These are phyloP conservation scores for Nettapus auritus DNA, from an alignment of 2,113 vertebrate species.

Conservation along the genomic window DNA sequence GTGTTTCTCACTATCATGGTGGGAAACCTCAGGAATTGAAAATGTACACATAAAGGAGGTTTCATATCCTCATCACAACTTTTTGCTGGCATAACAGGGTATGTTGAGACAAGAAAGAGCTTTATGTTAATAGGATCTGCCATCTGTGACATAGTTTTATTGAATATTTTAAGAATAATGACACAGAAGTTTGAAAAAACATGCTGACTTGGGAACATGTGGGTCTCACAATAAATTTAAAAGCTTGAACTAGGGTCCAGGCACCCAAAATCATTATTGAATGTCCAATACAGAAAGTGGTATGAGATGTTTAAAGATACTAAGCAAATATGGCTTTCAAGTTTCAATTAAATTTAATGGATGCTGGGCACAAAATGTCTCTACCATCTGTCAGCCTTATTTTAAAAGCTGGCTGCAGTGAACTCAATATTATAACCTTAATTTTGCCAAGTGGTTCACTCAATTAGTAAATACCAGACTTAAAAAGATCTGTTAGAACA, in stretches of 20 bases:
- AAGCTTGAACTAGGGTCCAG: background rate
- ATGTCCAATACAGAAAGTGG: background rate
- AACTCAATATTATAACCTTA: background rate
- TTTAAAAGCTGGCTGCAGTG: constrained; percentile 13
- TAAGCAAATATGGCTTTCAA: background rate
- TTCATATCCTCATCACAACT: background rate
- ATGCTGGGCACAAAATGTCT: constrained; percentile 18
- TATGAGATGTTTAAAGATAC: background rate
- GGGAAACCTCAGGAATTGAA: constrained; percentile 4
- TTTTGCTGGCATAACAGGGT: background rate
- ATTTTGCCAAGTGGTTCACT: background rate
- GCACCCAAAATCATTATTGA: background rate
- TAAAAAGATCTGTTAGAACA: background rate
- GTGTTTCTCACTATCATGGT: background rate
- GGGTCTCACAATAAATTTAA: background rate
- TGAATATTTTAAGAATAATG: background rate
- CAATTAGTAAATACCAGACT: background rate
- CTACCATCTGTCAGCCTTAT: background rate
- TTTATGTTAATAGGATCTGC: constrained; percentile 15
- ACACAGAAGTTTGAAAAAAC: background rate
- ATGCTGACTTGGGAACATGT: background rate
- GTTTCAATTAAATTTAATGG: constrained; percentile 32
- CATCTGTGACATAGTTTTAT: constrained; percentile 9
- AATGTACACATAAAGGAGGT: background rate
- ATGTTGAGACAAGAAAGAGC: background rate